phyloP scores from a whole-genome alignment of 1,140 invertebrate genomes.

The Aradophagus sp. region DNA sequence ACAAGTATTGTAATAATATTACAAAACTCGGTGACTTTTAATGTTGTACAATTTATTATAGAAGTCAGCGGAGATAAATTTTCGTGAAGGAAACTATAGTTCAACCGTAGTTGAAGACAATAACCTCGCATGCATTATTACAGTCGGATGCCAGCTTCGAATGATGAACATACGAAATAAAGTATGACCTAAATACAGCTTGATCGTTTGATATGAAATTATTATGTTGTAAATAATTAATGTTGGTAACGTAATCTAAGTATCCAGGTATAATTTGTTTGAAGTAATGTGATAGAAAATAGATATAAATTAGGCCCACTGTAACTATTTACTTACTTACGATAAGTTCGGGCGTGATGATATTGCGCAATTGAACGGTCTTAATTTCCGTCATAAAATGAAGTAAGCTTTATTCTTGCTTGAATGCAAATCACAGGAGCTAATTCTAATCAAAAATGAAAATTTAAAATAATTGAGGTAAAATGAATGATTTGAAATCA shows the following conservation, averaged over 20 bases:
- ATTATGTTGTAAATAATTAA: slow-evolving; percentile 42
- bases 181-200: slow-evolving; percentile 35
- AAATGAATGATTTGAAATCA: no score
- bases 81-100: no score
- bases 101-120: slow-evolving; percentile 11
- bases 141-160: slow-evolving; percentile 12
- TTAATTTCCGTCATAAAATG: no score
- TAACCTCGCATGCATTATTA: neutral
- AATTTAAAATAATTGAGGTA: no score
- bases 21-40: no score
- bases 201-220: slow-evolving; percentile 32
- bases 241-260: slow-evolving; percentile 19
- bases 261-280: slow-evolving; percentile 22
- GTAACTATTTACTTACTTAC: slow-evolving; percentile 25
- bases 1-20: no score
- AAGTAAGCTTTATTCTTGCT: no score
- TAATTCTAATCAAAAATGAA: no score
- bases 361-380: no score
- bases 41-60: no score
- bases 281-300: slow-evolving; percentile 18
- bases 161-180: slow-evolving; percentile 28
- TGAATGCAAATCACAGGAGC: no score
- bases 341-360: slow-evolving; percentile 7
- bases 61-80: no score
- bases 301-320: slow-evolving; percentile 28